Base-by-base conservation (phyloP, 30 jellyfish, hydroid and myxozoan genomes). In the Pseudorhiza aurosa region DNA sequence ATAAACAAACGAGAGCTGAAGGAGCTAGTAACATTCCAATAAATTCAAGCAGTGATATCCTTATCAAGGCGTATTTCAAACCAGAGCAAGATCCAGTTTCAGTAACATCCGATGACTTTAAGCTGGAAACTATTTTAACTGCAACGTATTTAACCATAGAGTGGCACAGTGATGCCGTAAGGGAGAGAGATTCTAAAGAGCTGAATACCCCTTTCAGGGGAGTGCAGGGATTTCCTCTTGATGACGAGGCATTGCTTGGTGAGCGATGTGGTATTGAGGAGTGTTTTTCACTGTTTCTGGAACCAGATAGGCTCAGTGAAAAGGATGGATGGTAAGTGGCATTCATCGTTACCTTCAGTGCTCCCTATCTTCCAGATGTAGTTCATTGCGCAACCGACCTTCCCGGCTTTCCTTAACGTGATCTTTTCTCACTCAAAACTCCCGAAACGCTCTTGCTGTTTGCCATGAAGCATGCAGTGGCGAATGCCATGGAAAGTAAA, bases 281-380 rank as follows among this genome's bases (percentile, higher is more conserved):
- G 40, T 85, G 96, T 63, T 70, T 93, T 42, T 65, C 91, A 19
- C 29, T 93, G 90, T 93, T 93, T 59, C 50, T 85, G 95, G 99
- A 85, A 44, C 97, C 99, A 21, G 99, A 93, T 28, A 70, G 89
- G 49, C 67, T 93, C 17, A 82, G 28, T 29, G 99, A 82, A 70
- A 70, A 63, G 22, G 99, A 93, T 36, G 88, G 90, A 22, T 93
- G 99, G 99, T 93, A 67, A 72, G 99, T 42, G 32, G 28, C 10
- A 3, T 55, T 24, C 26, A 1, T 27, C 22, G 18, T 15, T 36
- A 10, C 43, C 60, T 75, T 33, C 8, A 53, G 67, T 53, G 67
- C 12, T 19, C 35, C 24, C 8, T 1, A 18, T 14, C 62, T 7
- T 47, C 25, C 22, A 12, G 12, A 39, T 39, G 10, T 39, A 39